Percentiles rank a stretch among this genome's conserved stretches.
These are phyloP conservation scores for Gibbula magus DNA, from an alignment of 2,888 invertebrate species.

Conservation along the genomic window DNA sequence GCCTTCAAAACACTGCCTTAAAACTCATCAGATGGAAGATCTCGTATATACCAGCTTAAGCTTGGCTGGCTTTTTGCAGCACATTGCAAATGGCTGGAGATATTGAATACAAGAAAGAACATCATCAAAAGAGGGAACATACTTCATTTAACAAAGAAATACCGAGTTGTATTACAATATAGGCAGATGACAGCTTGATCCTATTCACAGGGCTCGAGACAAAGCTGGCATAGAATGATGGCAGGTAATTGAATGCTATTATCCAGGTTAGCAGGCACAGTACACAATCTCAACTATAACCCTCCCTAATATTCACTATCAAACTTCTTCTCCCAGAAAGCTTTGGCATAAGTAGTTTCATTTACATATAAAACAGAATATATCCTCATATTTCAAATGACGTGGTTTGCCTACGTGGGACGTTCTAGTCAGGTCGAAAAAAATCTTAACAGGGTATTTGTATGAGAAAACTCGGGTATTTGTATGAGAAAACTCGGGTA, in stretches of 20 bases:
- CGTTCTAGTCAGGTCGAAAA: no score
- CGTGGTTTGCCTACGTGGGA: no score
- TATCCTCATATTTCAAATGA: no score
- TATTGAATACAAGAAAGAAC: conserved; percentile 9
- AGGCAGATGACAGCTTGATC: conserved; percentile 18
- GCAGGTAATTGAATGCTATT: conserved; percentile 13
- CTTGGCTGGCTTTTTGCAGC: conserved; percentile 2
- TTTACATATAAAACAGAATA: no score
- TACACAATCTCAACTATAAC: background rate
- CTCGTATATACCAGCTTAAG: conserved; percentile 5
- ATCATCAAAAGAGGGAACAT: conserved; percentile 1
- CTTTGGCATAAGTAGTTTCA: no score
- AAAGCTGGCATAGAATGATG: conserved; percentile 13
- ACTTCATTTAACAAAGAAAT: conserved; percentile 22
- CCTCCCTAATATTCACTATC: background rate
- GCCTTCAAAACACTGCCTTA: background rate
- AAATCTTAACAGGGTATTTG: no score
- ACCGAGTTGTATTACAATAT: conserved; percentile 19
- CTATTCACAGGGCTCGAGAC: conserved; percentile 11
- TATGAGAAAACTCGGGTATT: no score
- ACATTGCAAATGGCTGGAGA: conserved; percentile 15
- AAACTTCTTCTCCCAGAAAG: no score
- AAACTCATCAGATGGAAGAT: background rate
- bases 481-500: no score
- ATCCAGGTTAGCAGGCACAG: background rate